Base-by-base conservation (phyloP, 2,113 vertebrate genomes). In the Entosphenus tridentatus region DNA sequence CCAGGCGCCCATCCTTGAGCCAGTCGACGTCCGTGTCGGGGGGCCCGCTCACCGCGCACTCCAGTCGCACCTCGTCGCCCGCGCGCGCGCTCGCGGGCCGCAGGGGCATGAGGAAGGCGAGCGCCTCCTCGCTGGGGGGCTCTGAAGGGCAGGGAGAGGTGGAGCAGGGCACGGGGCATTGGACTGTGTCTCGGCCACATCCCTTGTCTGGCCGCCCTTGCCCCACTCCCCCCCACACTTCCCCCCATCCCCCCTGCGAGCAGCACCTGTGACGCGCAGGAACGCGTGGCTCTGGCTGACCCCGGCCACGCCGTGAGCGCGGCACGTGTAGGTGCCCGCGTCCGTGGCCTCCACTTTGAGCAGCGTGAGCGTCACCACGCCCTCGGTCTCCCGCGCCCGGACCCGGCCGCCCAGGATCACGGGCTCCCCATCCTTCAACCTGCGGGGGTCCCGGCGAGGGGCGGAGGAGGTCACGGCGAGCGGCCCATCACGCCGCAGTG, bases 1-100 rank as follows among this genome's bases (percentile, higher is more conserved):
- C 85, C 75, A 98, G 85, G 75, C 86, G 89, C 68, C 89, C 88
- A 14, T 86, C 83, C 3, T 85, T 86, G 55, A 98, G 78, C 93
- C 93, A 98, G 80, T 98, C 93, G 70, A 96, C 90, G 2, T 96
- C 92, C 56, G 88, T 84, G 78, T 96, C 92, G 16, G 86, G 80
- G 0, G 93, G 93, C 69, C 89, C 90, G 1, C 83, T 80, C 75
- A 89, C 81, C 73, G 89, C 79, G 77, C 92, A 96, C 82, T 96
- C 89, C 74, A 98, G 95, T 77, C 89, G 73, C 3, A 84, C 90
- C 3, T 85, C 86, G 79, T 95, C 88, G 70, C 93, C 92, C 12
- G 93, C 90, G 74, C 84, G 85, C 76, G 93, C 93, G 72, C 81
- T 86, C 78, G 92, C 80, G 77, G 95, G 91, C 77, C 81, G 83